Percentiles rank a stretch among this genome's conserved stretches.
Evolutionary conservation across 2,888 invertebrate species (phyloP).

Genomic region (Oscheius sp.): DNA sequence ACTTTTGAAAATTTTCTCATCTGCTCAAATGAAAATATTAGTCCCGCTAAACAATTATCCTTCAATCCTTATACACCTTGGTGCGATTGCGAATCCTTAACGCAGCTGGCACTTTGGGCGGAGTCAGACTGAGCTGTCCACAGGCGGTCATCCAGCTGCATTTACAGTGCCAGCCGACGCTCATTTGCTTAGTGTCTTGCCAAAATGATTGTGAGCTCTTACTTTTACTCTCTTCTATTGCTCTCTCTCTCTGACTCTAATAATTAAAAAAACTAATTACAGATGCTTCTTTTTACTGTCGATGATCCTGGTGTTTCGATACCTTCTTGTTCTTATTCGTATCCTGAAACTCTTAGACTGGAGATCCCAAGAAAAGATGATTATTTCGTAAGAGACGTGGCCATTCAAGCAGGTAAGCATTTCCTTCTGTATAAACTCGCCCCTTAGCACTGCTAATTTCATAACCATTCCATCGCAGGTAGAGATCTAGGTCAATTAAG

Average conservation of each 20-base stretch:
- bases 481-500: too few species aligned
- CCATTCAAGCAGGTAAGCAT: slow-evolving; percentile 8
- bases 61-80: too few species aligned
- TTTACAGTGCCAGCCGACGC: too few species aligned
- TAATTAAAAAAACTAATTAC: not conserved
- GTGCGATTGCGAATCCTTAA: slow-evolving; percentile 1
- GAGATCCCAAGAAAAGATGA: slow-evolving; percentile 6
- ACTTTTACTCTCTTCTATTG: not conserved
- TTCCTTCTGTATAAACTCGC: too few species aligned
- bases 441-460: too few species aligned
- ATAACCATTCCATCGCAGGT: too few species aligned
- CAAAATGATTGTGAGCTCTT: slow-evolving; percentile 10
- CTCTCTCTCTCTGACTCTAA: too few species aligned
- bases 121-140: slow-evolving; percentile 10
- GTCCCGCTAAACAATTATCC: not conserved
- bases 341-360: slow-evolving; percentile 1
- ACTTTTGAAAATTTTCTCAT: too few species aligned
- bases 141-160: slow-evolving; percentile 16
- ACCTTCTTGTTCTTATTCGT: slow-evolving; percentile 1
- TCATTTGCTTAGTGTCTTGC: not conserved
- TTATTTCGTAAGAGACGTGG: slow-evolving; percentile 8
- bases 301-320: not conserved
- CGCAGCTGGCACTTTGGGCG: slow-evolving; percentile 16
- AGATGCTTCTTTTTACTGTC: slow-evolving; percentile 6
- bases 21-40: too few species aligned